A percentile compares a stretch with the other conserved stretches of the same genome.
Evolutionary conservation across 1,140 invertebrate species (phyloP).

Genomic region (Eumeta japonica): DNA sequence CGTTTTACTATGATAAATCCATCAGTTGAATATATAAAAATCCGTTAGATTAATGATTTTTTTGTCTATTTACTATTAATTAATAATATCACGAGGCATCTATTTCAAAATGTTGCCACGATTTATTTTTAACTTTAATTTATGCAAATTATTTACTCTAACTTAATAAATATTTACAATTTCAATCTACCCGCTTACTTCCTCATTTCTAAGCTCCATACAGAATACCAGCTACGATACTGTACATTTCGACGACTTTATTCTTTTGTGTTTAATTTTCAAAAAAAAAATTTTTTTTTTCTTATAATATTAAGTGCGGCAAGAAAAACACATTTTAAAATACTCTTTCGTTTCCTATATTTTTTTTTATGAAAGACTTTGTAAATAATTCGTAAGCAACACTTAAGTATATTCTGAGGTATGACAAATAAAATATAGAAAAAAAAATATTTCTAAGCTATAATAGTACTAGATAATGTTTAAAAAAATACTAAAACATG

Average conservation of each 20-base stretch:
- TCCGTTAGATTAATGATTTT: constrained; percentile 54
- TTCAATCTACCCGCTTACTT: constrained; percentile 50
- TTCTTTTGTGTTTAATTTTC: constrained; percentile 1
- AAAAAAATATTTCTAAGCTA: too few species aligned
- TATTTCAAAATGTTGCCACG: constrained; percentile 46
- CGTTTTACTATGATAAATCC: constrained; percentile 53
- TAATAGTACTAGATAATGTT: too few species aligned
- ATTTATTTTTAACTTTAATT: constrained; percentile 32
- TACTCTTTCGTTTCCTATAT: too few species aligned
- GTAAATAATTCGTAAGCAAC: too few species aligned
- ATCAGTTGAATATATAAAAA: constrained; percentile 57
- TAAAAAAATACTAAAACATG: too few species aligned
- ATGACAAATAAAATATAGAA: too few species aligned
- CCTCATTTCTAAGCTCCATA: constrained; percentile 40
- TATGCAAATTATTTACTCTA: constrained; percentile 37
- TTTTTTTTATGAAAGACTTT: too few species aligned
- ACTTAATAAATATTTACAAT: constrained; percentile 54
- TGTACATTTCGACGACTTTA: too few species aligned
- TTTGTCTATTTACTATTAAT: constrained; percentile 54
- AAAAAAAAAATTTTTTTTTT: too few species aligned
- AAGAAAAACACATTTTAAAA: too few species aligned
- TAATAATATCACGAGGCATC: constrained; percentile 55
- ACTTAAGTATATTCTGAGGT: too few species aligned
- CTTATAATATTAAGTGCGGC: too few species aligned
- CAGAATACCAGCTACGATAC: constrained; percentile 14